These are phyloP conservation scores for Venusia cambrica DNA, from an alignment of 2,888 invertebrate species.

Conservation along the genomic window DNA sequence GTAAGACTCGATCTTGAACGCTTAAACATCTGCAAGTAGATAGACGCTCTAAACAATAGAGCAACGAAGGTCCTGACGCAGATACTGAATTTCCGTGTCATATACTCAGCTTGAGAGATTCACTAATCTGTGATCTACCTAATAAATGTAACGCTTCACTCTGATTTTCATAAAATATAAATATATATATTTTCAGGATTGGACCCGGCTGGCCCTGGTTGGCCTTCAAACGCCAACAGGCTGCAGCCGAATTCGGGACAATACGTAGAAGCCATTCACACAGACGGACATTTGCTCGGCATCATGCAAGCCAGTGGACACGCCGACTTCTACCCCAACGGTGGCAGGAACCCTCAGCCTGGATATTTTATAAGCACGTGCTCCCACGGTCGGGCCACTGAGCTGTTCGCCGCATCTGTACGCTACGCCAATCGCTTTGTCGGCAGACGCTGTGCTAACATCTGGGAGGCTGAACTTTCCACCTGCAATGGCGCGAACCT, in stretches of 20 bases:
- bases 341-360: slow-evolving; percentile 53
- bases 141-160: too few species aligned
- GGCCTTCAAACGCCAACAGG: slow-evolving; percentile 40
- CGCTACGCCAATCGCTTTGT: slow-evolving; percentile 44
- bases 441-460: slow-evolving; percentile 42
- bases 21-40: too few species aligned
- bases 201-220: slow-evolving; percentile 60
- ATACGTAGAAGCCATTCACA: slow-evolving; percentile 60
- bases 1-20: too few species aligned
- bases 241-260: slow-evolving; percentile 39
- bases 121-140: too few species aligned
- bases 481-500: slow-evolving; percentile 39
- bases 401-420: slow-evolving; percentile 50
- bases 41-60: too few species aligned
- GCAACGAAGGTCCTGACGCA: too few species aligned
- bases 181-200: too few species aligned
- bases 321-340: slow-evolving; percentile 60
- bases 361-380: slow-evolving; percentile 52
- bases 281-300: slow-evolving; percentile 51
- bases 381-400: slow-evolving; percentile 50
- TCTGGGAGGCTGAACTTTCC: slow-evolving; percentile 36
- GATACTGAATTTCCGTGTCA: too few species aligned
- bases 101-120: too few species aligned
- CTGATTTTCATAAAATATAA: neutral
- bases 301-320: slow-evolving; percentile 42